Evolutionary conservation across 2,888 invertebrate species (phyloP).

Genomic region (Troilus luridus): DNA sequence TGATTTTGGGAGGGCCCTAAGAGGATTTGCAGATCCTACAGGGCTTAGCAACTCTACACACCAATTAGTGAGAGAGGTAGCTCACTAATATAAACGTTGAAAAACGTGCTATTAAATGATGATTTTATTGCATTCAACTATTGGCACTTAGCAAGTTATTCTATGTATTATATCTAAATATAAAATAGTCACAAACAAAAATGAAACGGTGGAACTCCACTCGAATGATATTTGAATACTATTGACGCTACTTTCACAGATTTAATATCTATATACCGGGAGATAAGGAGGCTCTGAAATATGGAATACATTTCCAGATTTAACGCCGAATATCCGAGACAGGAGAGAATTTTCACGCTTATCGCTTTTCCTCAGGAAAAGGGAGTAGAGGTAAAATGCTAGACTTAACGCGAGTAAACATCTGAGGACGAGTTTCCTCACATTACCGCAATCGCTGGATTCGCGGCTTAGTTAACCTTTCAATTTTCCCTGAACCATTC

Average conservation of each 20-base stretch:
- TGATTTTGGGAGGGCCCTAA: too few species aligned
- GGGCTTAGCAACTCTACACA: too few species aligned
- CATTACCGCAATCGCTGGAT: background rate
- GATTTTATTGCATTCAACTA: too few species aligned
- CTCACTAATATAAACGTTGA: too few species aligned
- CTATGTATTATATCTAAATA: background rate
- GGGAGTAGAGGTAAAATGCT: slow-evolving; percentile 12
- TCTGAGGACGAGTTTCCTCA: background rate
- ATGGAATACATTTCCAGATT: slow-evolving; percentile 11
- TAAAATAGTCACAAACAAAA: background rate
- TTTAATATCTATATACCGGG: background rate
- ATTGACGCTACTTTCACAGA: background rate
- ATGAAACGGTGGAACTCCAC: background rate
- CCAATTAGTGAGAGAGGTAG: too few species aligned
- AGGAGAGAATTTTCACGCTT: slow-evolving; percentile 11
- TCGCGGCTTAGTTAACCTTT: background rate
- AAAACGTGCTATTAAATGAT: too few species aligned
- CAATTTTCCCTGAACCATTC: slow-evolving; percentile 14
- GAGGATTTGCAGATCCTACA: too few species aligned
- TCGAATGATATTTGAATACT: background rate
- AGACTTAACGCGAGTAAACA: slow-evolving; percentile 42
- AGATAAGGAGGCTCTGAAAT: background rate
- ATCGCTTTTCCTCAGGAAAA: slow-evolving; percentile 37
- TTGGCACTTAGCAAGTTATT: background rate
- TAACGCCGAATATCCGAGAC: slow-evolving; percentile 11